Evolutionary conservation across 2,888 invertebrate species (phyloP), one percentile per base, ranked within the genome.

Genomic region (Phaedon cochleariae): DNA sequence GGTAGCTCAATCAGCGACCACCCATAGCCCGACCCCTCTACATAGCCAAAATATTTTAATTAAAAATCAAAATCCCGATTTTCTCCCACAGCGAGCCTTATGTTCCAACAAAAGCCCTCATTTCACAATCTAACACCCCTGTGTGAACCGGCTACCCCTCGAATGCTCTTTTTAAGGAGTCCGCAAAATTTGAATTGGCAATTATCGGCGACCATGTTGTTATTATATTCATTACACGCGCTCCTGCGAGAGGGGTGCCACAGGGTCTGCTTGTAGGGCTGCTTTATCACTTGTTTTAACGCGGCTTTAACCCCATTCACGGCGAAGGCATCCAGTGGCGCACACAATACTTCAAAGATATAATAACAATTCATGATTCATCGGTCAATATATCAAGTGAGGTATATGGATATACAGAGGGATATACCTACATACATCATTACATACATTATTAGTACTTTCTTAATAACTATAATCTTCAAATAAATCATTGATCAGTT

Each of bases 141-240:
- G 57, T 75, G 74, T 74, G 75, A 73, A 74, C 70, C 59, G 60
- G 60, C 67, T 69, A 66, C 68, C 73, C 74, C 73, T 68, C 70
- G 66, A 64, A 73, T 77, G 78, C 77, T 74, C 77, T 77, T 77
- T 77, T 78, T 72, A 73, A 69, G 73, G 61, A 72, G 67, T 68
- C 68, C 67, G 68, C 57, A 57, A 46, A 68, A 70, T 73, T 75
- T 74, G 76, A 78, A 77, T 77, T 74, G 77, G 74, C 77, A 78
- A 78, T 78, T 78, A 78, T 77, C 73, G 73, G 75, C 57, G 73
- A 69, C 75, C 72, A 74, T 78, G 76, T 76, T 78, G 76, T 78
- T 78, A 77, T 77, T 77, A 77, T 77, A 78, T 77, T 77, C 78
- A 78, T 78, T 78, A 78, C 77, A 77, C 74, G 70, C 69, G 52